Percentiles rank a stretch among this genome's conserved stretches.
Conservation (phyloP, 1,140 invertebrate genomes). For the Heliothis virescens region DNA sequence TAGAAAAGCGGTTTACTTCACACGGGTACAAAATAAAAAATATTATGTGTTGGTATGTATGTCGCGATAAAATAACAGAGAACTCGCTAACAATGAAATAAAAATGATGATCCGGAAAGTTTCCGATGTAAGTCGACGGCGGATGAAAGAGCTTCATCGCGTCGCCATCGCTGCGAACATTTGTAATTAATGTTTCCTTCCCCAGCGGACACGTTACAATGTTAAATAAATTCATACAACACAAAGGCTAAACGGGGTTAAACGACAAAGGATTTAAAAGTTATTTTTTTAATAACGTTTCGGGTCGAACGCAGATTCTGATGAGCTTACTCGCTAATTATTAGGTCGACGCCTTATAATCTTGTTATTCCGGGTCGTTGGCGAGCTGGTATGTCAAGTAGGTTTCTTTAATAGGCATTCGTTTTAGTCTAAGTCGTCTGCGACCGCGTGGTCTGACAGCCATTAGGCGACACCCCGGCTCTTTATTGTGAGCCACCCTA, state of each 20-base stretch:
- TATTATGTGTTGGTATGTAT: neutral
- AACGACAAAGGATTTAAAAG: constrained; percentile 29
- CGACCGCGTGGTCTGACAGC: neutral
- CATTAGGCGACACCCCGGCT: neutral
- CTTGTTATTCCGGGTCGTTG: constrained; percentile 17
- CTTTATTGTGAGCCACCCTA: neutral
- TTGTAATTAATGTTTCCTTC: constrained; percentile 43
- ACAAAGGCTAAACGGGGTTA: constrained; percentile 33
- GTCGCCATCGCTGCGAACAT: constrained; percentile 4
- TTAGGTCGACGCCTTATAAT: constrained; percentile 19
- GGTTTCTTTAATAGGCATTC: neutral
- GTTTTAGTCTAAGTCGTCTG: constrained; percentile 1
- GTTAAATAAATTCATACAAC: constrained; percentile 38
- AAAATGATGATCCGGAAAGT: constrained; percentile 41
- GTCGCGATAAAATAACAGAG: neutral
- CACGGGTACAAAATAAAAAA: too few species aligned
- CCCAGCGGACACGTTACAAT: constrained; percentile 28
- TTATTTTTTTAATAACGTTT: constrained; percentile 32
- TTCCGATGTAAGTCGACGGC: constrained; percentile 1
- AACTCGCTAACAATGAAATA: constrained; percentile 33
- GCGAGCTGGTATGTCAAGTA: neutral
- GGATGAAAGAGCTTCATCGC: constrained; percentile 1
- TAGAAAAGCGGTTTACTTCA: too few species aligned
- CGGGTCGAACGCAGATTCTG: constrained; percentile 6
- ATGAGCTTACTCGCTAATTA: constrained; percentile 24